These are phyloP conservation scores for western clawed frog (Xenopus tropicalis) DNA, from an alignment of 2,113 vertebrate species.

Conservation along the genomic window DNA sequence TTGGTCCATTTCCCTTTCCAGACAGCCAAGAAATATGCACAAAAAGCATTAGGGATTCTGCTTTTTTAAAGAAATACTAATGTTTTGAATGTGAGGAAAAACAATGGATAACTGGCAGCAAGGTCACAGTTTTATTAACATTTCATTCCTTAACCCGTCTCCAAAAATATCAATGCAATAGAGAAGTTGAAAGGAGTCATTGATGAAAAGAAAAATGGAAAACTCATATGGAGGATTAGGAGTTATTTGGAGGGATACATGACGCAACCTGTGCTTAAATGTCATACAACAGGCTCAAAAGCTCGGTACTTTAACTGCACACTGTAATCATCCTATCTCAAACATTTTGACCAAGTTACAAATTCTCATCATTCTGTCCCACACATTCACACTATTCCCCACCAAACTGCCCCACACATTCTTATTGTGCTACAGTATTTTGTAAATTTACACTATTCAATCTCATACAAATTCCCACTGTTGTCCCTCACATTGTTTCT, in stretches of 20 bases:
- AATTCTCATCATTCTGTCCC: too few relatives aligned
- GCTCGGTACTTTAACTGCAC: too few relatives aligned
- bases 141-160: too few relatives aligned
- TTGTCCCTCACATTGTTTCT: too few relatives aligned
- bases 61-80: neutral
- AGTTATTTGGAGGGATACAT: neutral
- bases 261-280: neutral
- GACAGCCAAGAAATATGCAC: neutral
- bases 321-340: too few relatives aligned
- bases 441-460: neutral
- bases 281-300: too few relatives aligned
- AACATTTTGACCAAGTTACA: too few relatives aligned
- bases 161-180: neutral
- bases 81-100: neutral
- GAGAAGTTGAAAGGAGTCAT: neutral
- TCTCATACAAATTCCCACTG: too few relatives aligned
- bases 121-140: too few relatives aligned
- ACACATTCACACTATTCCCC: too few relatives aligned
- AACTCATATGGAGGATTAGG: neutral
- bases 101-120: neutral
- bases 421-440: too few relatives aligned
- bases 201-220: neutral
- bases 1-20: neutral
- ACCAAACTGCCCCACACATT: too few relatives aligned
- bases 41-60: slow-evolving; percentile 2